Conservation (phyloP, 2,113 vertebrate species). For the Pelecanoides urinatrix region DNA sequence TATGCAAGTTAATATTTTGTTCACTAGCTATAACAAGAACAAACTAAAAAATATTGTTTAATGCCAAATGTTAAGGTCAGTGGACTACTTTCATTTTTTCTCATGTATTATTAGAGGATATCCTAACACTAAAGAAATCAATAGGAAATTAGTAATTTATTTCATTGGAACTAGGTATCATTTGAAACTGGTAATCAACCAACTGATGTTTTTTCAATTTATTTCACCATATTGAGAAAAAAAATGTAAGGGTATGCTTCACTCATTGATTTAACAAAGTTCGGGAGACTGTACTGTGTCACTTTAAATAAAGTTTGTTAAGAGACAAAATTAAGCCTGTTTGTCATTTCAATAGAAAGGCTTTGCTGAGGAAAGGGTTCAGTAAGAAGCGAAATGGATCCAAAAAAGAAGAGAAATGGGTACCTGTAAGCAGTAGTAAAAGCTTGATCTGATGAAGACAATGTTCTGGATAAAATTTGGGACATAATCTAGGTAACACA, state of each 20-base stretch:
- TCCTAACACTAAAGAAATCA: background rate
- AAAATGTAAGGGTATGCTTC: background rate
- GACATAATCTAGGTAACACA: background rate
- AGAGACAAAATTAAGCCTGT: background rate
- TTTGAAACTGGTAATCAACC: background rate
- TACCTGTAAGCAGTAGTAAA: background rate
- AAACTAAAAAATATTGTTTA: background rate
- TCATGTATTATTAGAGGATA: background rate
- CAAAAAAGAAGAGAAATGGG: background rate
- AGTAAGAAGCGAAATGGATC: background rate
- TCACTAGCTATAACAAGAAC: background rate
- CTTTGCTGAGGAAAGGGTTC: background rate
- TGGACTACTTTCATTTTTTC: background rate
- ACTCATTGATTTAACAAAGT: background rate
- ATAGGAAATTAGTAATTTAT: background rate
- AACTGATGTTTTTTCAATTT: background rate
- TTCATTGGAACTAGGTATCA: background rate
- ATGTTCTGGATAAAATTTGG: background rate
- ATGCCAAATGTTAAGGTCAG: background rate
- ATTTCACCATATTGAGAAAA: background rate
- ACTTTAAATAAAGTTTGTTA: background rate
- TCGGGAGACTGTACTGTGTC: background rate
- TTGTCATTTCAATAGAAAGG: background rate
- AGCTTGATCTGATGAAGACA: background rate
- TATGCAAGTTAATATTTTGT: background rate